Conservation (phyloP, 2,113 vertebrate genomes). For the Stercorarius parasiticus region DNA sequence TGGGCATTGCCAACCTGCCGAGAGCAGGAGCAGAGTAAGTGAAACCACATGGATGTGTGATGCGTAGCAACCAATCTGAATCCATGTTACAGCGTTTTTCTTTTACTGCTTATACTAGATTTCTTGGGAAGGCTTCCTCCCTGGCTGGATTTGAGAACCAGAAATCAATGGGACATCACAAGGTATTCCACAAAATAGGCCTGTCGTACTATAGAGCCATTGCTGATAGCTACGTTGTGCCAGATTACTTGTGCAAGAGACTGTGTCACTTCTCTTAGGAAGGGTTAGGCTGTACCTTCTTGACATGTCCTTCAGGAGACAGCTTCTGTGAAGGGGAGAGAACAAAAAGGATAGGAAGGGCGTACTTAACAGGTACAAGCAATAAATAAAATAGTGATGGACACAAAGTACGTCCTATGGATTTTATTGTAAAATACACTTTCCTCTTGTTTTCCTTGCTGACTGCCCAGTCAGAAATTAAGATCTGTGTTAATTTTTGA, state of each 20-base stretch:
- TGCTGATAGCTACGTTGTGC: background rate
- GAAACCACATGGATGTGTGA: conserved; percentile 16
- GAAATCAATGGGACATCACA: background rate
- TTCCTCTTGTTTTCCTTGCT: background rate
- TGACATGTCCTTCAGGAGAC: background rate
- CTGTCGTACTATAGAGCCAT: background rate
- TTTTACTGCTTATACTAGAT: background rate
- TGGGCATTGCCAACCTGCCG: conserved; percentile 46
- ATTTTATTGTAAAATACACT: background rate
- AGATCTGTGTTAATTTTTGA: background rate
- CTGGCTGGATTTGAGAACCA: background rate
- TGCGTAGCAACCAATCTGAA: background rate
- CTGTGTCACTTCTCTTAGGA: background rate
- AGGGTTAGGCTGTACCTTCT: background rate
- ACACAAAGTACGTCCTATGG: background rate
- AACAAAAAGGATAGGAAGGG: background rate
- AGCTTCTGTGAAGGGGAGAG: background rate
- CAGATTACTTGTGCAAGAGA: background rate
- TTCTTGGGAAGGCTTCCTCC: background rate
- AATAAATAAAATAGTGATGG: background rate
- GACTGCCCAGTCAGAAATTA: background rate
- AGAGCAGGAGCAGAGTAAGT: conserved; percentile 18
- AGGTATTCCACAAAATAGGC: background rate
- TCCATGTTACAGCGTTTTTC: background rate
- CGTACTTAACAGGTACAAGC: background rate